Evolutionary conservation across 2,797 vertebrate species (phyloP), one percentile per base, ranked within the genome.

Genomic region (Yasuhikotakia modesta): DNA sequence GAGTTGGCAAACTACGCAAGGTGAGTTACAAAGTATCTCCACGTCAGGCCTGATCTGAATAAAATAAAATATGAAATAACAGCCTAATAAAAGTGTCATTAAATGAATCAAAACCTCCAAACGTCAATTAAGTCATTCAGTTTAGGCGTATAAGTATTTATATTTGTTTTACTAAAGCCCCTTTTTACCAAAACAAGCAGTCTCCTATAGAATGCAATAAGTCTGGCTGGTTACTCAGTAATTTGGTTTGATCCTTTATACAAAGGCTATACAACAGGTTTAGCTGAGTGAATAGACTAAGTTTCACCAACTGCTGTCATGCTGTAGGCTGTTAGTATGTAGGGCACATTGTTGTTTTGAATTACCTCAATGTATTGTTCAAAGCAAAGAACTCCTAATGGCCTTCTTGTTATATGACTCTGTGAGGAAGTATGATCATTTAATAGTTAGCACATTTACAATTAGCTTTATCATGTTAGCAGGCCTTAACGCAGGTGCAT

Each of bases 1-100:
- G 86, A 98, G 96, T 91, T 98, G 96, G 96, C 96, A 98, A 88
- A 98, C 96, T 72, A 97, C 96, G 87, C 96, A 97, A 97, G 96
- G 96, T 98, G 94, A 96, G 94, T 57, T 17, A 63, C 71, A 81
- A 79, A 58, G 52, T 19, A 57, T 43, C 80, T 27, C n/a, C 19
- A 79, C 50, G 73, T 57, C 71, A 67, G 10, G 2, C n/a, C 48
- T 79, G n/a, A 17, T 30, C 57, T 22, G 39, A 11, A 43, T 43
- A 43, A 11, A 43, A 43, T 10, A 43, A 43, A 43, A 43, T 8
- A 43, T 11, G 39, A 43, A 43, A 43, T 43, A 10, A 43, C 11
- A 43, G 39, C 39, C 39, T 43, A 11, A 43, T 43, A 43, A 43
- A 43, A 43, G 39, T 43, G 7, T 10, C 8, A 43, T 11, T 4